Percentiles rank a stretch among this genome's conserved stretches.
phyloP scores from a whole-genome alignment of 2,888 invertebrate genomes.

The Nipponacmea schrenckii region DNA sequence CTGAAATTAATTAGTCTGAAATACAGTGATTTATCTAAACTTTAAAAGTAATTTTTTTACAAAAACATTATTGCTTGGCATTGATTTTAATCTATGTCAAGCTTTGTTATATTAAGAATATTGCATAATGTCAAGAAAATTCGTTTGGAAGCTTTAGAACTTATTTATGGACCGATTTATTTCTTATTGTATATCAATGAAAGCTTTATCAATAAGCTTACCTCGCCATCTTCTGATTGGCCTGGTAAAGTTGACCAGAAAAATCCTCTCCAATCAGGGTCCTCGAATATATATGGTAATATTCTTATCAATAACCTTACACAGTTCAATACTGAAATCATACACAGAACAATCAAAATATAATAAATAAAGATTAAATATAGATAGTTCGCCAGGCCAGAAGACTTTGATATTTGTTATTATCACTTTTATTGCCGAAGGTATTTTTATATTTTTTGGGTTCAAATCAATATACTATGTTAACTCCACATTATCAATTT shows the following conservation, averaged over 20 bases:
- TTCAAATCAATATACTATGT: too few relatives aligned
- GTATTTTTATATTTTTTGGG: too few relatives aligned
- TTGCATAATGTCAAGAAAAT: neutral
- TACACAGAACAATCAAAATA: constrained; percentile 23
- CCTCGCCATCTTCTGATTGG: constrained; percentile 56
- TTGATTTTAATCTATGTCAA: too few relatives aligned
- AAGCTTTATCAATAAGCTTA: constrained; percentile 18
- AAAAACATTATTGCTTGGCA: too few relatives aligned
- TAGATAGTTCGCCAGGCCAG: neutral
- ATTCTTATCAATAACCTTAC: constrained; percentile 90
- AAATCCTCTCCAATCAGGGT: constrained; percentile 96
- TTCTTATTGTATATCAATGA: too few relatives aligned
- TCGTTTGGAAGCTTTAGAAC: neutral
- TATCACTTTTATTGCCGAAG: too few relatives aligned
- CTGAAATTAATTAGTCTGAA: too few relatives aligned
- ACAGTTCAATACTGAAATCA: constrained; percentile 86
- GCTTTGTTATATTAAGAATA: too few relatives aligned
- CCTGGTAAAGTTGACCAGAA: constrained; percentile 95
- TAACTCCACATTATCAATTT: too few relatives aligned
- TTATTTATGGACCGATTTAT: too few relatives aligned
- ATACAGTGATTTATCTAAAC: too few relatives aligned
- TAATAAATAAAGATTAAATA: neutral
- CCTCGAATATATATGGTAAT: constrained; percentile 97
- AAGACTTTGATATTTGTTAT: neutral
- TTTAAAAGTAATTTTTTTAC: too few relatives aligned